These are phyloP conservation scores for Leptoteleia sp. DNA, from an alignment of 1,140 invertebrate genomes.

Conservation along the genomic window DNA sequence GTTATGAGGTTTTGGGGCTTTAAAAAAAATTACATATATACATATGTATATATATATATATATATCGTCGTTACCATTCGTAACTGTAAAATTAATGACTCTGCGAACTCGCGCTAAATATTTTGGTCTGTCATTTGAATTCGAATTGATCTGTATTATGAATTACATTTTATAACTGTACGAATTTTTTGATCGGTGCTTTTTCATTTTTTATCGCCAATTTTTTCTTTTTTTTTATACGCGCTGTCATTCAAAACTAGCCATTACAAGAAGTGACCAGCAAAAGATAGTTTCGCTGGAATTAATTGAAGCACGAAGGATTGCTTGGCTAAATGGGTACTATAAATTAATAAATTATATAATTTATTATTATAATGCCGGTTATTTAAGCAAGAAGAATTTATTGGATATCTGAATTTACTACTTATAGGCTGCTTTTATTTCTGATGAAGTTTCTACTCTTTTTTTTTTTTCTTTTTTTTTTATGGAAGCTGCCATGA, in stretches of 20 bases:
- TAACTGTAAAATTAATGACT: constrained; percentile 38
- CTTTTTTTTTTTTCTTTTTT: no score
- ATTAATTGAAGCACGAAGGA: no score
- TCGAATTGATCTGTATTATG: constrained; percentile 20
- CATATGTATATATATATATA: no score
- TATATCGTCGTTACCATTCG: constrained; percentile 16
- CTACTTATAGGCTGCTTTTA: no score
- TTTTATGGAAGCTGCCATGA: no score
- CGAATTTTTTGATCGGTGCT: background rate
- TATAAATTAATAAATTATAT: no score
- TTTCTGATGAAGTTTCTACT: background rate
- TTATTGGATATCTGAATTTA: no score
- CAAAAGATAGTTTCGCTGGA: no score
- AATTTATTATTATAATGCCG: no score
- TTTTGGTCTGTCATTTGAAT: constrained; percentile 15
- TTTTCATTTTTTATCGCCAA: constrained; percentile 3
- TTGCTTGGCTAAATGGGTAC: no score
- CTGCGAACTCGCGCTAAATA: constrained; percentile 12
- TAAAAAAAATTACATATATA: background rate
- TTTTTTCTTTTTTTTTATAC: background rate
- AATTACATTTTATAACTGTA: constrained; percentile 16
- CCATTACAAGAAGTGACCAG: no score
- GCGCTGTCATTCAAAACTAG: background rate
- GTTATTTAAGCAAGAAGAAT: no score
- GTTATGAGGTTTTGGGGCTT: constrained; percentile 27